phyloP scores from a whole-genome alignment of 2,797 vertebrate genomes.

The Coracias cyanogaster region DNA sequence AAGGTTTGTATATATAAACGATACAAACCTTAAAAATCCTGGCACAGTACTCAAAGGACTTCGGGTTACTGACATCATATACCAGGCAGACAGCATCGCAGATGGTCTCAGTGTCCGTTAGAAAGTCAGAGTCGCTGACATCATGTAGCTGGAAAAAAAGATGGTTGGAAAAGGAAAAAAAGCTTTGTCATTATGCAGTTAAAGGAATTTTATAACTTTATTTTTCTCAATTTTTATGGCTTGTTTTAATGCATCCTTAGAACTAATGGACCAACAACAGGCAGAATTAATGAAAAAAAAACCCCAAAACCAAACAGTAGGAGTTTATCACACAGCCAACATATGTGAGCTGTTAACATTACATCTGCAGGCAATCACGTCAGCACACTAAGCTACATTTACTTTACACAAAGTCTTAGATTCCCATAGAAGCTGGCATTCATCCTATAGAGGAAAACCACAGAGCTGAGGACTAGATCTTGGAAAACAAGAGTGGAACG shows the following conservation, averaged over 20 bases:
- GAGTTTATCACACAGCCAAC: not conserved
- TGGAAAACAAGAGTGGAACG: not conserved
- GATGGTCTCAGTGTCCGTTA: constrained; percentile 88
- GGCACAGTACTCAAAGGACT: constrained; percentile 95
- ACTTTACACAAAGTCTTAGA: not conserved
- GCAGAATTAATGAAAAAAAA: not conserved
- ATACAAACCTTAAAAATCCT: constrained; percentile 94
- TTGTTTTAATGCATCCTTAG: not conserved
- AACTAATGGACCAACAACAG: not conserved
- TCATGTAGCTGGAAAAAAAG: constrained; percentile 88
- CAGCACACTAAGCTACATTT: not conserved
- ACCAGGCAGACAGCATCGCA: constrained; percentile 97
- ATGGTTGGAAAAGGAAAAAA: not conserved
- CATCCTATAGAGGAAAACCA: not conserved
- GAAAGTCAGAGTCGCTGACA: constrained; percentile 90
- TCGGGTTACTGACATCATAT: constrained; percentile 92
- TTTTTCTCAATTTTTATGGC: not conserved
- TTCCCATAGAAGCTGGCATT: not conserved
- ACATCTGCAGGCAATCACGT: not conserved
- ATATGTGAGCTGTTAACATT: not conserved
- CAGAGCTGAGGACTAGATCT: not conserved
- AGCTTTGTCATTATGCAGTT: not conserved
- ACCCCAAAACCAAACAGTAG: not conserved
- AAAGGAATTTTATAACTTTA: not conserved
- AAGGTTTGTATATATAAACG: not conserved